Conservation (phyloP, 1,140 invertebrate genomes). For the Lordiphosa collinella region DNA sequence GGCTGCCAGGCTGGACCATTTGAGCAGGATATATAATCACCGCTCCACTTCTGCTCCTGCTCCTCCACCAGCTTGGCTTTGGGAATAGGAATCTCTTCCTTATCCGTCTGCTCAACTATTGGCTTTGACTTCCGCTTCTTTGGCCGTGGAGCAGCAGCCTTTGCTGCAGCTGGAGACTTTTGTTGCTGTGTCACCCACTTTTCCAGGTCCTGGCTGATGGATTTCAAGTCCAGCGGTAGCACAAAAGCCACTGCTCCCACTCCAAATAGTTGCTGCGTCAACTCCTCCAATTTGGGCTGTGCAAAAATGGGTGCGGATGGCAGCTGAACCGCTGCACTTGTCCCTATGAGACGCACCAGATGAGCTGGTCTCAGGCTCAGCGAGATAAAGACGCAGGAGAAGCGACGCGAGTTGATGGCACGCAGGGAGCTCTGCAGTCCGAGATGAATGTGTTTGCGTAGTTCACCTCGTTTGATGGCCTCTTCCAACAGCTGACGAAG, state of each 20-base stretch:
- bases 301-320: constrained; percentile 54
- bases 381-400: constrained; percentile 55
- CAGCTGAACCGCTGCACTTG: constrained; percentile 47
- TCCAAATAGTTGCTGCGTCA: constrained; percentile 53
- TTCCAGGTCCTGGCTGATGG: constrained; percentile 33
- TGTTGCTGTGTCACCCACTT: constrained; percentile 30
- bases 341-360: constrained; percentile 48
- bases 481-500: constrained; percentile 24
- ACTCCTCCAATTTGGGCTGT: constrained; percentile 55
- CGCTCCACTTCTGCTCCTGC: too few relatives aligned
- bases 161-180: neutral
- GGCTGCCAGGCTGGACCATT: constrained; percentile 8
- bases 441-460: constrained; percentile 38
- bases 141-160: neutral
- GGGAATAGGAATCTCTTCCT: neutral
- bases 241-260: constrained; percentile 35
- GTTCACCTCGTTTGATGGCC: constrained; percentile 1
- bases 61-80: neutral
- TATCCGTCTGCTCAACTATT: neutral
- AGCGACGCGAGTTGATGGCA: constrained; percentile 40
- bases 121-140: constrained; percentile 9
- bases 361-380: constrained; percentile 52
- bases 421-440: constrained; percentile 57
- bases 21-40: constrained; percentile 48
- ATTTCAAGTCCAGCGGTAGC: constrained; percentile 36